These are phyloP conservation scores for Oreortyx pictus DNA, from an alignment of 2,797 vertebrate genomes.

Conservation along the genomic window DNA sequence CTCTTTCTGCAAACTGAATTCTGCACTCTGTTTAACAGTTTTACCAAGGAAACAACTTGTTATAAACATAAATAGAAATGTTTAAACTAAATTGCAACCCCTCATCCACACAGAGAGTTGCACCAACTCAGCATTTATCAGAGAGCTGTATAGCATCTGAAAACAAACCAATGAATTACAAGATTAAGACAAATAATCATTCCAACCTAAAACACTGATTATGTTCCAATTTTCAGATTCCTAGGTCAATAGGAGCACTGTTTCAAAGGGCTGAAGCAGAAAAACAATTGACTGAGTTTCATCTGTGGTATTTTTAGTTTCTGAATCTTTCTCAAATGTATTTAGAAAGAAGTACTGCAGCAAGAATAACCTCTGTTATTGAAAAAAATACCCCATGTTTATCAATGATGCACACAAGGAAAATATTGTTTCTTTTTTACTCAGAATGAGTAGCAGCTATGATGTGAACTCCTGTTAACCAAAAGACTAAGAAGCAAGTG, in stretches of 20 bases:
- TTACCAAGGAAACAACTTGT: neutral
- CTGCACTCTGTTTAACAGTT: no score
- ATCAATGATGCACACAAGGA: neutral
- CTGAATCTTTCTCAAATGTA: neutral
- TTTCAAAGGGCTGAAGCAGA: neutral
- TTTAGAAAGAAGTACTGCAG: neutral
- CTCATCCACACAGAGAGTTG: neutral
- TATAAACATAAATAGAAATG: neutral
- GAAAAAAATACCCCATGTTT: neutral
- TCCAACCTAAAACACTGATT: neutral
- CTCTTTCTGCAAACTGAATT: neutral
- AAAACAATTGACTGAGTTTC: neutral
- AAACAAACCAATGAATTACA: neutral
- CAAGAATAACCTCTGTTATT: neutral
- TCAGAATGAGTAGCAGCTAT: neutral
- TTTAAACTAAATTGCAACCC: neutral
- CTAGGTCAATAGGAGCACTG: neutral
- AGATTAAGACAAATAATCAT: neutral
- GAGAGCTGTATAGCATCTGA: neutral
- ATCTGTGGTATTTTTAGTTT: neutral
- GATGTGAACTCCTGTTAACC: neutral
- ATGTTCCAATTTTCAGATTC: neutral
- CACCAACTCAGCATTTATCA: neutral
- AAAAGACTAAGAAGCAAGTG: neutral
- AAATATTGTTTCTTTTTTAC: neutral